These are phyloP conservation scores for Mesoligia furuncula DNA, from an alignment of 2,888 invertebrate genomes.

Conservation along the genomic window DNA sequence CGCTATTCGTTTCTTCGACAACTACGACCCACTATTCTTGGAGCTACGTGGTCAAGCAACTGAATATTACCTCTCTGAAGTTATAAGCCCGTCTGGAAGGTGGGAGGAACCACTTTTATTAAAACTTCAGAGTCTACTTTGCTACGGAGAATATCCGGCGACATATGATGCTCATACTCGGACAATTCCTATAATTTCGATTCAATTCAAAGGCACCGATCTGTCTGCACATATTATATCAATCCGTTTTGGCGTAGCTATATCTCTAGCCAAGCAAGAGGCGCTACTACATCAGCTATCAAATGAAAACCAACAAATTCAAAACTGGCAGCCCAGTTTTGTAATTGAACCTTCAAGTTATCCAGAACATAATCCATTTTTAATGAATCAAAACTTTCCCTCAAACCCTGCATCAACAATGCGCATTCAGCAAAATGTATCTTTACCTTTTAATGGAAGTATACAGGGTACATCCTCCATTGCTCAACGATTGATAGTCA, in stretches of 20 bases:
- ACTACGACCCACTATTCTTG: conserved; percentile 86
- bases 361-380: conserved; percentile 85
- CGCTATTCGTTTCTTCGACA: conserved; percentile 90
- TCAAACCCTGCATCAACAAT: conserved; percentile 86
- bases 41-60: conserved; percentile 90
- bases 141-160: conserved; percentile 83
- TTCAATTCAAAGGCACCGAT: conserved; percentile 88
- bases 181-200: conserved; percentile 83
- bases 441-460: conserved; percentile 80
- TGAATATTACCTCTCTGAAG: conserved; percentile 91
- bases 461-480: conserved; percentile 77
- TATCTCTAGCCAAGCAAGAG: conserved; percentile 88
- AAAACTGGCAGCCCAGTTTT: conserved; percentile 79
- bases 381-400: conserved; percentile 85
- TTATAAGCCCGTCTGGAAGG: conserved; percentile 86
- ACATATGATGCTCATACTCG: conserved; percentile 81
- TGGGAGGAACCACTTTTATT: conserved; percentile 89
- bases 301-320: conserved; percentile 72
- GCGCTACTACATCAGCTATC: conserved; percentile 75
- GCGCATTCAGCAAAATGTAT: conserved; percentile 82
- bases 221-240: conserved; percentile 85
- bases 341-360: conserved; percentile 75
- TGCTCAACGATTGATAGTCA: conserved; percentile 80
- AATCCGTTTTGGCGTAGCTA: conserved; percentile 84
- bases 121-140: conserved; percentile 84